Evolutionary conservation across 2,888 invertebrate species (phyloP), one percentile per base, ranked within the genome.

Genomic region (Pristionchus exspectatus): DNA sequence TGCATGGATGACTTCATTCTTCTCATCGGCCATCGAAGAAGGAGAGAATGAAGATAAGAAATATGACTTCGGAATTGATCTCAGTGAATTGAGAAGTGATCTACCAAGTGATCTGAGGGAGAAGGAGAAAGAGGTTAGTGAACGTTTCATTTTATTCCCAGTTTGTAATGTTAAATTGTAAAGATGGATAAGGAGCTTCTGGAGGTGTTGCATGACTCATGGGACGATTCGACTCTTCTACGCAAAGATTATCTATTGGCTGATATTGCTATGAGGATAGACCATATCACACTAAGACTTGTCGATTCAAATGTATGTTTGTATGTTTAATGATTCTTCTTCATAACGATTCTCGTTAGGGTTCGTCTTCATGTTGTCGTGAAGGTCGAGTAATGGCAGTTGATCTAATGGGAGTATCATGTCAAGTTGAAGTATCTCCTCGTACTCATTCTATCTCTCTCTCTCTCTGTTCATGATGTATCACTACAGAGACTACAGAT

Each of bases 151-250:
- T 33, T 14, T 50, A 1, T 44, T n/a, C 24, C 7, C 12, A 18
- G 1, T 81, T 81, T n/a, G 1, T 24, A 92, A 93, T 85, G 87
- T 16, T 72, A 1, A 72, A 81, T 54, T 2, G 21, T 90, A 81
- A 74, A 94, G 87, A 92, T 95, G 91, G 94, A 94, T 89, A 93
- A 92, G 14, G 94, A 95, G 90, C 92, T 95, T 54, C 86, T 94
- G 63, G 94, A 95, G 85, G 94, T 94, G 10, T 90, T 95, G 14
- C 93, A 93, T 87, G 94, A 95, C 59, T 92, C 93, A 16, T 95
- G 94, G 95, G 95, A 95, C 90, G 95, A 95, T 90, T 94, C 94
- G 38, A 94, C 93, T 1, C 89, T 95, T 27, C 90, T 95, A 27
- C 89, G 94, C 30, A 90, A 94, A 59, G 95, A 95, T 89, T 92